These are phyloP conservation scores for Mirounga angustirostris DNA, from an alignment of 2,113 vertebrate genomes.

Conservation along the genomic window DNA sequence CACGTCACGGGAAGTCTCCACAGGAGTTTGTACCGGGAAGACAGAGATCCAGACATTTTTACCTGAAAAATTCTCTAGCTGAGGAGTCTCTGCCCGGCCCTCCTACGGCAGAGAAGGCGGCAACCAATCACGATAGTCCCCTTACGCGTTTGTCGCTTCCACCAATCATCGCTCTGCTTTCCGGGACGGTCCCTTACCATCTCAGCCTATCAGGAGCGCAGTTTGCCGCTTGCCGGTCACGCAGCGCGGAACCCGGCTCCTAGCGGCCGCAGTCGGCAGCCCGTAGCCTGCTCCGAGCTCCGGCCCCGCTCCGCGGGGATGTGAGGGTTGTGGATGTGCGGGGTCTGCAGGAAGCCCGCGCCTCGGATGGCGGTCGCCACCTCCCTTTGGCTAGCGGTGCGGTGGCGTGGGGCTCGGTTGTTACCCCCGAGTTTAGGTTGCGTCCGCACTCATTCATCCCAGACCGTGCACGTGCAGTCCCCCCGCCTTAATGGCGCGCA, in stretches of 20 bases:
- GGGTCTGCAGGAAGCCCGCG: fast-evolving
- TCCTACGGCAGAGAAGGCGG: background rate
- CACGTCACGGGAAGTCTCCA: background rate
- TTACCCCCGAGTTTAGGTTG: background rate
- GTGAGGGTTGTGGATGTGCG: background rate
- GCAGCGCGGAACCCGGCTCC: fast-evolving
- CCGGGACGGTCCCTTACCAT: background rate
- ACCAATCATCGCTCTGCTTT: background rate
- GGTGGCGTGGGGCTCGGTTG: fast-evolving
- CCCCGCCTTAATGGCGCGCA: background rate
- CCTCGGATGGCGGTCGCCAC: fast-evolving
- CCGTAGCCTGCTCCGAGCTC: fast-evolving
- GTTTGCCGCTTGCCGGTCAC: background rate
- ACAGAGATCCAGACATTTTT: background rate
- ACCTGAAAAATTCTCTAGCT: background rate
- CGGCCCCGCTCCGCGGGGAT: fast-evolving
- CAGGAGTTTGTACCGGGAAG: background rate
- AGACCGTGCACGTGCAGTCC: background rate
- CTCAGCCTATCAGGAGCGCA: background rate
- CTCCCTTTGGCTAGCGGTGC: background rate
- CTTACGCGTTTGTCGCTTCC: background rate
- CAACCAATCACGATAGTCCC: background rate
- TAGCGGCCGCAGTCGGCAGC: fast-evolving
- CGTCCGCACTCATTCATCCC: background rate
- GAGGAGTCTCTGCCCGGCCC: too few species aligned